Conservation (phyloP, 2,113 vertebrate genomes). For the Ceratotherium simum region DNA sequence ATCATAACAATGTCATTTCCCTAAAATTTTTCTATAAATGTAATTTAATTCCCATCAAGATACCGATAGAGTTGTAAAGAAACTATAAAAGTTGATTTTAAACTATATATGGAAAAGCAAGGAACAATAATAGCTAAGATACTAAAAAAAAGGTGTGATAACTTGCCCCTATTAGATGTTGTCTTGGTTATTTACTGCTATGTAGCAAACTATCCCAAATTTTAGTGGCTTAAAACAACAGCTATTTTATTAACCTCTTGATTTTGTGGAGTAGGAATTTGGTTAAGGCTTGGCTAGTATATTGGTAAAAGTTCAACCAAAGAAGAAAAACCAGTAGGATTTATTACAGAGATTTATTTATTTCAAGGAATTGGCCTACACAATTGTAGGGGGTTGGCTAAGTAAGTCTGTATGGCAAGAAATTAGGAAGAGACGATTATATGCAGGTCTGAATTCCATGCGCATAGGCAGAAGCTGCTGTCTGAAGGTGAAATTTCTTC, state of each 20-base stretch:
- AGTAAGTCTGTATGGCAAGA: neutral
- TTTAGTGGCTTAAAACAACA: neutral
- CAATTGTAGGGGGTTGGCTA: neutral
- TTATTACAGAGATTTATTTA: neutral
- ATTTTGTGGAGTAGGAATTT: neutral
- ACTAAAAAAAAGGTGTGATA: neutral
- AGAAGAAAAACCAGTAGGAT: neutral
- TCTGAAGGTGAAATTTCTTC: neutral
- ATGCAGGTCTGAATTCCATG: neutral
- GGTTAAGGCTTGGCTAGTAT: neutral
- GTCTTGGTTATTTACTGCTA: neutral
- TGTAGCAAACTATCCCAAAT: neutral
- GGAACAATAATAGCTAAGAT: neutral
- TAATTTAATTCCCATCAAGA: neutral
- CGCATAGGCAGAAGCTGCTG: neutral
- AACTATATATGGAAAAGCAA: neutral
- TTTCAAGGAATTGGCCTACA: neutral
- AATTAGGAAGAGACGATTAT: neutral
- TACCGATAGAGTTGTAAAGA: neutral
- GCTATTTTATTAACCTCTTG: neutral
- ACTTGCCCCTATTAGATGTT: neutral
- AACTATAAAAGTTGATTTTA: neutral
- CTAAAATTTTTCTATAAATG: neutral
- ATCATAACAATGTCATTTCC: neutral
- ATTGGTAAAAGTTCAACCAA: neutral